Conservation (phyloP, 1,140 invertebrate species). For the Phenacoccus solenopsis region DNA sequence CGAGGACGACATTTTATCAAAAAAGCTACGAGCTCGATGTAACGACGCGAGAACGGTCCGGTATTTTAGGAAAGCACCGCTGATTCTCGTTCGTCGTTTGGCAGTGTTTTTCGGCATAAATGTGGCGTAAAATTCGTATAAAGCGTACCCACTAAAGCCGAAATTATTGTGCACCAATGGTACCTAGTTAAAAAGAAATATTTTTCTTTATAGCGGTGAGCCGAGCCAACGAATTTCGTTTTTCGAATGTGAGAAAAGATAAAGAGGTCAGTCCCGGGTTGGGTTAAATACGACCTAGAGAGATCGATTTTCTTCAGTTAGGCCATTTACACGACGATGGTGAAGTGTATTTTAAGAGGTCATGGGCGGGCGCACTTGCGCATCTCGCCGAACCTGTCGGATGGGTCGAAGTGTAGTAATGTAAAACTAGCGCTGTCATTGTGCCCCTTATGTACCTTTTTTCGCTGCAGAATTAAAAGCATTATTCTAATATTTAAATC, state of each 20-base stretch:
- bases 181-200: no score
- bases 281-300: slow-evolving; percentile 10
- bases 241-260: slow-evolving; percentile 9
- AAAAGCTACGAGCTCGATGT: no score
- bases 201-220: background rate
- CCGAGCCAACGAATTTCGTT: background rate
- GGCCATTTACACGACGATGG: slow-evolving; percentile 6
- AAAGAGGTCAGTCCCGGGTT: background rate
- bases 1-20: no score
- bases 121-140: no score
- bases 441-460: background rate
- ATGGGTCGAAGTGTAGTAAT: background rate
- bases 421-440: background rate
- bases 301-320: slow-evolving; percentile 16
- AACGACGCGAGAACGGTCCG: no score
- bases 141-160: no score
- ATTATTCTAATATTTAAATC: background rate
- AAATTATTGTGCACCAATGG: no score
- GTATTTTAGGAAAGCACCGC: no score
- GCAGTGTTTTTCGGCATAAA: no score
- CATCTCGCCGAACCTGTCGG: background rate
- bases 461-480: background rate
- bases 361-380: slow-evolving; percentile 11
- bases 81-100: no score
- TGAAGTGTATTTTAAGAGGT: slow-evolving; percentile 15